Conservation (phyloP, 2,113 vertebrate genomes). For the Oryzias curvinotus region DNA sequence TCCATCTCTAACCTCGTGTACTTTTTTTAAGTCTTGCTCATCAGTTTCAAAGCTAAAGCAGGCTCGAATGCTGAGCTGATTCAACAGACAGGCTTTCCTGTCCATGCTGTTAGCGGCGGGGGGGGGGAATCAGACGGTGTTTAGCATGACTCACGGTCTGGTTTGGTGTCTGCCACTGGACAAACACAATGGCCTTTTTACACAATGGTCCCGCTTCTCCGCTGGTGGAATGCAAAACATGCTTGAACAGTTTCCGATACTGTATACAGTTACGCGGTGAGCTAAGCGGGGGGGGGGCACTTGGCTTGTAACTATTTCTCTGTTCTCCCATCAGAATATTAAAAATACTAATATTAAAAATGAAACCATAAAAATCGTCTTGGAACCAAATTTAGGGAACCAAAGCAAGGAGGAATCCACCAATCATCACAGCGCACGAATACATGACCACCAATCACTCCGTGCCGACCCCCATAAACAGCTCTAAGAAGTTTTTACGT, state of each 20-base stretch:
- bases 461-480: too few relatives aligned
- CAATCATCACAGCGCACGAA: too few relatives aligned
- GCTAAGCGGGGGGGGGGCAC: not conserved
- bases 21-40: not conserved
- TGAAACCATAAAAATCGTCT: too few relatives aligned
- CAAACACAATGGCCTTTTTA: slow-evolving; percentile 68
- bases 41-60: not conserved
- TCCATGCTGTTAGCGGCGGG: slow-evolving; percentile 29
- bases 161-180: slow-evolving; percentile 55
- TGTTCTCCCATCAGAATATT: too few relatives aligned
- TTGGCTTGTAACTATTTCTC: not conserved
- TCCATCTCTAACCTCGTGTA: slow-evolving; percentile 19
- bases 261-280: slow-evolving; percentile 18
- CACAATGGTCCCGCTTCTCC: slow-evolving; percentile 58
- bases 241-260: slow-evolving; percentile 58
- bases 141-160: slow-evolving; percentile 72
- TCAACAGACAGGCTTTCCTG: slow-evolving; percentile 17
- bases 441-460: too few relatives aligned
- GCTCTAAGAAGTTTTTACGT: too few relatives aligned
- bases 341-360: too few relatives aligned
- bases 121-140: slow-evolving; percentile 50
- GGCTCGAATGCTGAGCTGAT: slow-evolving; percentile 16
- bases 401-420: too few relatives aligned
- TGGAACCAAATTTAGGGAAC: too few relatives aligned
- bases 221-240: slow-evolving; percentile 64